Evolutionary conservation across 2,797 vertebrate species (phyloP), one percentile per base, ranked within the genome.

Genomic region (Natrix natrix): DNA sequence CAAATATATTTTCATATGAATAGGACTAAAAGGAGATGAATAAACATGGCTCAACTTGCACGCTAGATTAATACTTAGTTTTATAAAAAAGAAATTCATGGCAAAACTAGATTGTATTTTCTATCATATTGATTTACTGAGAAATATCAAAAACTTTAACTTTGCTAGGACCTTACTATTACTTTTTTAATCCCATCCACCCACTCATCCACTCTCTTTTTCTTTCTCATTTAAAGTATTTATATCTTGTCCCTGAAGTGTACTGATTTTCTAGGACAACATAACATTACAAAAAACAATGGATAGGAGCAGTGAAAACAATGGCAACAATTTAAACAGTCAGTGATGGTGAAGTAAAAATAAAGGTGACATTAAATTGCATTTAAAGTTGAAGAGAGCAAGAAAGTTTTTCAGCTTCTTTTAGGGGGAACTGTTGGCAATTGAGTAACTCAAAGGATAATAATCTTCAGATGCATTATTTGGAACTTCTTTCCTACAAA

Each of bases 1-100:
- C 0, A 88, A 88, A 16, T 37, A 0, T 0, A 1, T 69, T 11
- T 6, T 1, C 0, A 54, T 0, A 54, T 0, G 86, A 0, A 1
- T 0, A 0, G 26, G 48, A 13, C 28, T 22, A 66, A 83, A 16
- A 20, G 11, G 1, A 87, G 43, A 57, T 74, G 2, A 43, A 5
- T 0, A 0, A 37, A 37, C 4, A 28, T 57, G 0, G 10, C 56
- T 69, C 28, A 59, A 55, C 16, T 16, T 86, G 88, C n/a, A 59
- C 17, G 7, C 4, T 56, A 74, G 24, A n/a, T 87, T 91, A 90
- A 87, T 89, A 74, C 12, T 63, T 48, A 43, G 20, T 63, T 69
- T 24, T 83, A 20, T 78, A 16, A 78, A 61, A 92, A 88, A 24
- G 60, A n/a, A 32, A 74, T 57, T 86, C 43, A 59, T 74, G 54